A percentile compares a stretch with the other conserved stretches of the same genome.
Evolutionary conservation across 2,113 vertebrate genomes (phyloP).

Genomic region (Uria aalge): DNA sequence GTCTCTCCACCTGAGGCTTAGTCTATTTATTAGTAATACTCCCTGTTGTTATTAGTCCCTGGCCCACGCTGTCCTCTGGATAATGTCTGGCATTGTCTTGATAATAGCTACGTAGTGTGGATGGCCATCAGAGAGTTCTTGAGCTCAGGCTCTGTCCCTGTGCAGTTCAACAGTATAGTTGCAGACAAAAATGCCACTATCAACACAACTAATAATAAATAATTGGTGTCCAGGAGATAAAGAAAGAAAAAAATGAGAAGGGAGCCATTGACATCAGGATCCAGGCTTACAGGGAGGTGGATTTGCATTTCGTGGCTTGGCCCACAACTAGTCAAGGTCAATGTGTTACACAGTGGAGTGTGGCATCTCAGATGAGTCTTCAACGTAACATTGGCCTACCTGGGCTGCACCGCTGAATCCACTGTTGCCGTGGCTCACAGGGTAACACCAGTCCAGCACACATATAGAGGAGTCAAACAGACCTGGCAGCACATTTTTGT

Average conservation of each 20-base stretch:
- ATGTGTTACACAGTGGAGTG: too few relatives aligned
- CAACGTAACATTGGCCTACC: neutral
- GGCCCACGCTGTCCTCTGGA: neutral
- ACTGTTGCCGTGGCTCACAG: neutral
- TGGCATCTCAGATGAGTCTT: neutral
- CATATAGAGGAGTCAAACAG: neutral
- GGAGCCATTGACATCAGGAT: neutral
- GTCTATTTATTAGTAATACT: neutral
- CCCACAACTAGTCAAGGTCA: accelerated
- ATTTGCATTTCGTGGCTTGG: neutral
- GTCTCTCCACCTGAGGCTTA: neutral
- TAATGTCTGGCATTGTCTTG: neutral
- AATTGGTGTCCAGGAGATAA: neutral
- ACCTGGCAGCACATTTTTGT: neutral
- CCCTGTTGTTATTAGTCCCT: neutral
- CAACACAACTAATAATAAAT: neutral
- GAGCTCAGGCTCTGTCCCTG: neutral
- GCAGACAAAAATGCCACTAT: neutral
- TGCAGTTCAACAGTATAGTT: accelerated
- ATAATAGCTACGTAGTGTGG: neutral
- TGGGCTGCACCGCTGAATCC: neutral
- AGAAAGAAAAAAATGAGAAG: neutral
- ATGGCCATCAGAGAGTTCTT: neutral
- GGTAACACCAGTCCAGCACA: neutral
- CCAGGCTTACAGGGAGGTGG: neutral